Percentiles rank a stretch among this genome's conserved stretches.
These are phyloP conservation scores for Zophobas morio DNA, from an alignment of 1,140 invertebrate species.

Conservation along the genomic window DNA sequence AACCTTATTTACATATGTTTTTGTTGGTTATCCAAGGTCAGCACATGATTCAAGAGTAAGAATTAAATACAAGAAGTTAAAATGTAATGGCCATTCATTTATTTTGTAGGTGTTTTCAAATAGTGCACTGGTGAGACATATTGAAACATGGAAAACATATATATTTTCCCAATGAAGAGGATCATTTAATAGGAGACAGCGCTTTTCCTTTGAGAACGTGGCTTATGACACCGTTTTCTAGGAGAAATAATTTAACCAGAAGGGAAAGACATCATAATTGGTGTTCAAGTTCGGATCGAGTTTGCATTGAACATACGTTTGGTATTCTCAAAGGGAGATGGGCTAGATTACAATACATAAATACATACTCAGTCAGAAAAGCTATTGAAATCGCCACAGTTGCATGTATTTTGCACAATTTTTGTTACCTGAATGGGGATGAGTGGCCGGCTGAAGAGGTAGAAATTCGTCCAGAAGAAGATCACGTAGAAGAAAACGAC, in stretches of 20 bases:
- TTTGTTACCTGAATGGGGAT: slow-evolving; percentile 1
- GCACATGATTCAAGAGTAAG: background rate
- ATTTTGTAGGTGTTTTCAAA: slow-evolving; percentile 33
- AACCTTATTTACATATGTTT: too few relatives aligned
- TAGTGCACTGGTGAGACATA: slow-evolving; percentile 2
- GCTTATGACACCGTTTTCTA: slow-evolving; percentile 30
- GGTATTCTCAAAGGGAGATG: slow-evolving; percentile 26
- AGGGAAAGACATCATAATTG: slow-evolving; percentile 8
- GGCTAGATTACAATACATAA: slow-evolving; percentile 16
- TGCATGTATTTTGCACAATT: too few relatives aligned
- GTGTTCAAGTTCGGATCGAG: slow-evolving; percentile 3
- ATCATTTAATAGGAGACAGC: slow-evolving; percentile 35
- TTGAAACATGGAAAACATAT: slow-evolving; percentile 17
- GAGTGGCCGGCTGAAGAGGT: background rate
- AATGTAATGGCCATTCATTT: background rate
- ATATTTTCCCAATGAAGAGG: slow-evolving; percentile 7
- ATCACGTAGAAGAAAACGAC: too few relatives aligned
- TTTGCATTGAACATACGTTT: slow-evolving; percentile 22
- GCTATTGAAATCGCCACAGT: slow-evolving; percentile 13
- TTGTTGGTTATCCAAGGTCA: too few relatives aligned
- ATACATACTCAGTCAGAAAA: slow-evolving; percentile 3
- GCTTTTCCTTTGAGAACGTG: slow-evolving; percentile 25
- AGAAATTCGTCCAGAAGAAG: background rate
- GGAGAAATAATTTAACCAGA: background rate
- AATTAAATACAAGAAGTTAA: background rate